These are phyloP conservation scores for Drosophila yooni DNA, from an alignment of 2,888 invertebrate genomes.

Conservation along the genomic window DNA sequence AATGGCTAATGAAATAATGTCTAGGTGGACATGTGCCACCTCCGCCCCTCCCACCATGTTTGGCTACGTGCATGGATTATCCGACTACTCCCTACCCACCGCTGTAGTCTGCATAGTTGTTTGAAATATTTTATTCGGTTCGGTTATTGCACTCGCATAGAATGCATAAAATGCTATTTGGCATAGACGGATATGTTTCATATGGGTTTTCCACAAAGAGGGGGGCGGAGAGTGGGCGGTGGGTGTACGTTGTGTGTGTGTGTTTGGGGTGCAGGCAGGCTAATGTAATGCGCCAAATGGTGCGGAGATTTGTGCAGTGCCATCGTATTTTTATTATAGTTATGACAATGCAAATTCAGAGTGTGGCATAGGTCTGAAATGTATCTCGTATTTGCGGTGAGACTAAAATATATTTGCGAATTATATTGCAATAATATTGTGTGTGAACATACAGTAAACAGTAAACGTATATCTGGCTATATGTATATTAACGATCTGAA, in stretches of 20 bases:
- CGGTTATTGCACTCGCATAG: conserved; percentile 29
- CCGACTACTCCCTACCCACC: not conserved
- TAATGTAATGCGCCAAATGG: conserved; percentile 37
- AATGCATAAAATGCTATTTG: conserved; percentile 17
- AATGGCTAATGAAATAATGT: conserved; percentile 52
- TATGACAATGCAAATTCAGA: conserved; percentile 14
- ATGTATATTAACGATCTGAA: not conserved
- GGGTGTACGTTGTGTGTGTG: not conserved
- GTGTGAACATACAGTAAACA: not conserved
- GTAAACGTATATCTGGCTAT: not conserved
- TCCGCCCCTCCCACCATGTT: not conserved
- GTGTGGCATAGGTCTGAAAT: not conserved
- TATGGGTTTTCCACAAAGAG: conserved; percentile 29
- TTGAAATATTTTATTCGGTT: conserved; percentile 21
- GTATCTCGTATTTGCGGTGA: not conserved
- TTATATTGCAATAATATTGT: not conserved
- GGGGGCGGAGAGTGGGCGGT: not conserved
- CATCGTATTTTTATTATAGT: conserved; percentile 20
- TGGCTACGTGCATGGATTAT: not conserved
- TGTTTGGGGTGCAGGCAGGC: not conserved
- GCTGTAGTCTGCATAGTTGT: conserved; percentile 32
- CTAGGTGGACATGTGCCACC: conserved; percentile 7
- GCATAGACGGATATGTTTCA: conserved; percentile 13
- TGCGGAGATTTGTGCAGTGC: conserved; percentile 32
- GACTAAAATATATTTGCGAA: not conserved